Conservation (phyloP, 2,888 invertebrate genomes). For the Sphecodes monilicornis region DNA sequence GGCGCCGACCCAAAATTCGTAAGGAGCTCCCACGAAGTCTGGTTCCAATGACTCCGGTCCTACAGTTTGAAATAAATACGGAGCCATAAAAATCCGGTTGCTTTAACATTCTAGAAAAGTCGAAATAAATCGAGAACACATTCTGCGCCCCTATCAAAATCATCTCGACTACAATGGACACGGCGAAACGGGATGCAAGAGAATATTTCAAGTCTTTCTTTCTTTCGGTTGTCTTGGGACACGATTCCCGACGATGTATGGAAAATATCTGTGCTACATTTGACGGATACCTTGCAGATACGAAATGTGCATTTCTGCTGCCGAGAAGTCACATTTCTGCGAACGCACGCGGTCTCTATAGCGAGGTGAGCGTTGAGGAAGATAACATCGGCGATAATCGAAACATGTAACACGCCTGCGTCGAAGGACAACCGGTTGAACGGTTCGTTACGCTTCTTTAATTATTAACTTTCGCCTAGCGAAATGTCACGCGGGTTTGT, state of each 20-base stretch:
- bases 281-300: constrained; percentile 27
- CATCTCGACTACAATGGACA: constrained; percentile 8
- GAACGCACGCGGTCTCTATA: background rate
- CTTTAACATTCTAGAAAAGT: background rate
- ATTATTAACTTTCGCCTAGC: background rate
- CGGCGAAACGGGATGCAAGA: background rate
- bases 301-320: constrained; percentile 9
- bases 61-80: constrained; percentile 72
- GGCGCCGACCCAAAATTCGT: constrained; percentile 96
- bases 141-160: background rate
- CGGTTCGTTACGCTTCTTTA: background rate
- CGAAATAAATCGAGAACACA: background rate
- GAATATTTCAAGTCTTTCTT: constrained; percentile 23
- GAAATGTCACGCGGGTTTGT: background rate
- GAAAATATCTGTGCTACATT: constrained; percentile 8
- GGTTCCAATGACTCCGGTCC: constrained; percentile 87
- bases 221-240: constrained; percentile 2
- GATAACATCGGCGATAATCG: background rate
- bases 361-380: background rate
- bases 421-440: background rate
- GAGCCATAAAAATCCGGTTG: background rate
- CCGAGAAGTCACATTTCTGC: background rate
- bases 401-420: background rate
- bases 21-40: constrained; percentile 93
- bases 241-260: constrained; percentile 13